Conservation (phyloP, 1,140 invertebrate genomes). For the Hestina assimilis region DNA sequence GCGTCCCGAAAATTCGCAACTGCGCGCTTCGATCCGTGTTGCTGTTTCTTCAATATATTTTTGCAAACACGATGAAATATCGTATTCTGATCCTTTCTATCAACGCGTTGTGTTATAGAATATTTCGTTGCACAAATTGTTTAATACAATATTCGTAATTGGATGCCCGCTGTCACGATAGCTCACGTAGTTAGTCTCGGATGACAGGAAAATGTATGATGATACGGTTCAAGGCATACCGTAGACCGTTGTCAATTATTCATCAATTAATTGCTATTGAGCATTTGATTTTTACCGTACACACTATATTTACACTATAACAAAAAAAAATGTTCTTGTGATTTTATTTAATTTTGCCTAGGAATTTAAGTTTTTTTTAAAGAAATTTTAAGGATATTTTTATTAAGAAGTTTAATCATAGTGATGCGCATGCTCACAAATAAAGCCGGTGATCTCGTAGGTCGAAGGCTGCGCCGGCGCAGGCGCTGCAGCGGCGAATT, state of each 20-base stretch:
- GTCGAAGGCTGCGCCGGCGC: conserved; percentile 39
- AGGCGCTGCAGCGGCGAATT: conserved; percentile 34
- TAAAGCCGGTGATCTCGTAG: conserved; percentile 12
- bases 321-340: no score
- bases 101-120: neutral
- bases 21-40: conserved; percentile 10
- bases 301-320: no score
- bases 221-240: neutral
- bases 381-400: no score
- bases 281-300: no score
- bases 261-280: conserved; percentile 6
- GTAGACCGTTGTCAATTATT: neutral
- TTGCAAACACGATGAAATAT: conserved; percentile 3
- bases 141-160: neutral
- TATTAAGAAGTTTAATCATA: no score
- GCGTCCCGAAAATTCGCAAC: neutral
- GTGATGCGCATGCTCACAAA: neutral
- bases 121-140: neutral
- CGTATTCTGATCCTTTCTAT: neutral
- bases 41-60: conserved; percentile 2
- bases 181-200: neutral
- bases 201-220: conserved; percentile 8
- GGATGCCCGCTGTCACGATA: conserved; percentile 13
- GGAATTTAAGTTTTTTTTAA: no score
- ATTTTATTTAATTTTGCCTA: no score